These are phyloP conservation scores for Pachymerium ferrugineum DNA, from an alignment of 2,888 invertebrate species.

Conservation along the genomic window DNA sequence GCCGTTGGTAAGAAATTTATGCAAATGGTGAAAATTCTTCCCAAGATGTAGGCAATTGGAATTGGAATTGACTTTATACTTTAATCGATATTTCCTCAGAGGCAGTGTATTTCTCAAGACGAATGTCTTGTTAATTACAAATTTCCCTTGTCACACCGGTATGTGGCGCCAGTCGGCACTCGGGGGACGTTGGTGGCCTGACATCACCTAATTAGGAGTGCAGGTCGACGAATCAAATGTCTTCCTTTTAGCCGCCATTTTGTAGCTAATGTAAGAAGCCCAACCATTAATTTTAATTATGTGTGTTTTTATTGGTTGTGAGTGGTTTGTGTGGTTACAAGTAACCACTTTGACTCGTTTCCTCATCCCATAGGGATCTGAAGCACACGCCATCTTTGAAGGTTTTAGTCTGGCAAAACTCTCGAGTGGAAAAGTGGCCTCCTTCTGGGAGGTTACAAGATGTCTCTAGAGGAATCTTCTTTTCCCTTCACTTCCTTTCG, in stretches of 20 bases:
- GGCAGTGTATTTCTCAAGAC: too few species aligned
- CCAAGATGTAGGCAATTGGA: too few species aligned
- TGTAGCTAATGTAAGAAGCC: neutral
- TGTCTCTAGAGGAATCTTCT: neutral
- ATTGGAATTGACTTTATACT: too few species aligned
- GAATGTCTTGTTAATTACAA: neutral
- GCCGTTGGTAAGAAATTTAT: too few species aligned
- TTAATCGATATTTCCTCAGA: too few species aligned
- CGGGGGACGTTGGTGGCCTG: neutral
- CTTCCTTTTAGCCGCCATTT: neutral
- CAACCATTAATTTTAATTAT: neutral
- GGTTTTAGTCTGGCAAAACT: neutral
- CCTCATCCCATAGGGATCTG: neutral
- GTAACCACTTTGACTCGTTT: neutral
- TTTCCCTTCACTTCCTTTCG: neutral
- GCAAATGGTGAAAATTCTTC: too few species aligned
- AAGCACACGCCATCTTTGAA: neutral
- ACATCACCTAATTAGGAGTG: slow-evolving; percentile 19
- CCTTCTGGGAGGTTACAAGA: slow-evolving; percentile 2
- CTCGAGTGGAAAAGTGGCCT: slow-evolving; percentile 21
- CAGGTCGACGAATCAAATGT: neutral
- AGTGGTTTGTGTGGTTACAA: slow-evolving; percentile 8
- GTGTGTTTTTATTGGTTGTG: neutral
- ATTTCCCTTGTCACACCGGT: neutral
- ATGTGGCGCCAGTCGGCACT: neutral